Percentiles rank a stretch among this genome's conserved stretches.
These are phyloP conservation scores for Antheraea mylitta DNA, from an alignment of 1,140 invertebrate species.

Conservation along the genomic window DNA sequence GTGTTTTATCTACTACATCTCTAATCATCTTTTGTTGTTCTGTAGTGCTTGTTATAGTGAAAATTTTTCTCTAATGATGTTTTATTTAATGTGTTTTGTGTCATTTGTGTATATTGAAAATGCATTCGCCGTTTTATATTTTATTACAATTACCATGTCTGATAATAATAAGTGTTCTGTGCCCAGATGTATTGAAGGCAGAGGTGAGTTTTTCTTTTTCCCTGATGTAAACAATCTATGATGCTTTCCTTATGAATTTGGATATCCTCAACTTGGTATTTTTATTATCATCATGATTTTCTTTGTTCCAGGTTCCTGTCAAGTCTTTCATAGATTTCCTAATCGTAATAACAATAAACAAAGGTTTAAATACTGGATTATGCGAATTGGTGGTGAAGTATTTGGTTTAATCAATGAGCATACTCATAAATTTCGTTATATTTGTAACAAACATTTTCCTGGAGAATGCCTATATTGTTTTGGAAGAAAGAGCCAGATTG, in stretches of 20 bases:
- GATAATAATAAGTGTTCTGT: not conserved
- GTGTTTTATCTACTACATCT: too few species aligned
- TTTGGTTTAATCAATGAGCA: not conserved
- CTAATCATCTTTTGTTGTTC: too few species aligned
- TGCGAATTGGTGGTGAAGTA: constrained; percentile 4
- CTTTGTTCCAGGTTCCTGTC: not conserved
- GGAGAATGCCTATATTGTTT: constrained; percentile 4
- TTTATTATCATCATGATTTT: not conserved
- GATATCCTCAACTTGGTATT: too few species aligned
- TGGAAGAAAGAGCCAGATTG: constrained; percentile 3
- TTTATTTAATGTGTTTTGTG: too few species aligned
- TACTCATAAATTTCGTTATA: constrained; percentile 5
- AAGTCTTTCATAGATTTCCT: constrained; percentile 6
- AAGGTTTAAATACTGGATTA: not conserved
- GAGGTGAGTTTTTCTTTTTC: not conserved
- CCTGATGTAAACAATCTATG: too few species aligned
- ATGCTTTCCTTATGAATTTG: too few species aligned
- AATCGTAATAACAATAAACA: not conserved
- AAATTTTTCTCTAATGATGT: too few species aligned
- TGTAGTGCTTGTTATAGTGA: too few species aligned
- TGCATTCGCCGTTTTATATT: not conserved
- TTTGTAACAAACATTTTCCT: constrained; percentile 8
- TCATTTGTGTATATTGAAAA: not conserved
- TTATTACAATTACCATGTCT: not conserved
- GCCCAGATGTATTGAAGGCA: not conserved